Evolutionary conservation across 2,113 vertebrate genomes (phyloP).

Genomic region (Lagenorhynchus albirostris): DNA sequence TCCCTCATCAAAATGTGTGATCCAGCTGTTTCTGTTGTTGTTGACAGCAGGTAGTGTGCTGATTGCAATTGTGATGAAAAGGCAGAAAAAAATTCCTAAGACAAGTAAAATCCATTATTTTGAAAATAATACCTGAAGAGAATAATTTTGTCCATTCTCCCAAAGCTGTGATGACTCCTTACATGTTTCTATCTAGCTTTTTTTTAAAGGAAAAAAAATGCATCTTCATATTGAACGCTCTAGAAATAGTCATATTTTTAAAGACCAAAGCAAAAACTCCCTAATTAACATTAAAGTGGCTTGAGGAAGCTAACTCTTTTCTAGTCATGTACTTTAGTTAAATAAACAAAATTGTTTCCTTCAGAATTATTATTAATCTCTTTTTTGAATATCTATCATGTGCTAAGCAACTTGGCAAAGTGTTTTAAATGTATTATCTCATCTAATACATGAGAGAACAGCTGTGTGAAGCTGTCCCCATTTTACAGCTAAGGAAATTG

Average conservation of each 20-base stretch:
- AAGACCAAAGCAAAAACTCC: conserved; percentile 7
- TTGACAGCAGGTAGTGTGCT: conserved; percentile 31
- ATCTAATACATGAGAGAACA: not conserved
- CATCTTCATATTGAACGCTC: not conserved
- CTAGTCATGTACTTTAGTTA: not conserved
- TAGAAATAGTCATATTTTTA: conserved; percentile 58
- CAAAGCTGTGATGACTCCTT: not conserved
- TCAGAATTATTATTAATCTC: not conserved
- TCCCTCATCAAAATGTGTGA: conserved; percentile 50
- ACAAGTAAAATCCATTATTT: conserved; percentile 68
- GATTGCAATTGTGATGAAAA: conserved; percentile 52
- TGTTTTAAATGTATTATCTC: not conserved
- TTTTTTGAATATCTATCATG: not conserved
- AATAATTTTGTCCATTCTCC: not conserved
- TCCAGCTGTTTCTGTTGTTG: conserved; percentile 59
- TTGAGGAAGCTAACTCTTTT: conserved; percentile 7
- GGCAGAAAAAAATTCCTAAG: conserved; percentile 38
- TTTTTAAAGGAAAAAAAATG: conserved; percentile 4
- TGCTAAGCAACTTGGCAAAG: not conserved
- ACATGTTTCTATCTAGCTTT: not conserved
- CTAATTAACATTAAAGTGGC: conserved; percentile 20
- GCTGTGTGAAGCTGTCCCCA: not conserved
- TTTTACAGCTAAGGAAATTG: not conserved
- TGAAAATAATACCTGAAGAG: conserved; percentile 57
- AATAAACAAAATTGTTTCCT: not conserved